Evolutionary conservation across 30 jellyfish, hydroid and myxozoan genomes (phyloP).

Genomic region (Chironex yamaguchii): DNA sequence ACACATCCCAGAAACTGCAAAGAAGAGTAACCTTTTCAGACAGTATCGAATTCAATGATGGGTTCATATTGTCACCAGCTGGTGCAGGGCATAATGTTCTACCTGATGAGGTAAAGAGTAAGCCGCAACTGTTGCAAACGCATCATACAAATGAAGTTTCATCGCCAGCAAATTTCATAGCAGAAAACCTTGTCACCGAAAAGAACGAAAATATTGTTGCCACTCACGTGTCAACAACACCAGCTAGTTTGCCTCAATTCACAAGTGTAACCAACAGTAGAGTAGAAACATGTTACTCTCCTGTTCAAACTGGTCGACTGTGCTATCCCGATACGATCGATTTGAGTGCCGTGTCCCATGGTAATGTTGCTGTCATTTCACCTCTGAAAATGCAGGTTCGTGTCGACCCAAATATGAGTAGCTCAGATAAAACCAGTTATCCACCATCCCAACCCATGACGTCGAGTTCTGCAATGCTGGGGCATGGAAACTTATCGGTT

Average conservation of each 20-base stretch:
- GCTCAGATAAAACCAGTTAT: background rate
- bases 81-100: no score
- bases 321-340: background rate
- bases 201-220: no score
- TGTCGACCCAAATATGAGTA: background rate
- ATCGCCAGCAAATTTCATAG: no score
- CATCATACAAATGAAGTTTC: no score
- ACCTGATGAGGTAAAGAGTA: no score
- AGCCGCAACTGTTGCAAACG: no score
- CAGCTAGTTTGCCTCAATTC: no score
- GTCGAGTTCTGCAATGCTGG: background rate
- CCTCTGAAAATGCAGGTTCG: background rate
- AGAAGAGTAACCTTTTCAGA: slow-evolving; percentile 82
- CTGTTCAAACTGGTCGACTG: background rate
- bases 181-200: no score
- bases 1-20: slow-evolving; percentile 28
- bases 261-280: no score
- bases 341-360: background rate
- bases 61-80: slow-evolving; percentile 66
- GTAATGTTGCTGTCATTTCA: background rate
- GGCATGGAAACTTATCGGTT: background rate
- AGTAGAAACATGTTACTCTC: no score
- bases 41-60: slow-evolving; percentile 91
- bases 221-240: no score
- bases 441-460: background rate